phyloP scores from a whole-genome alignment of 1,140 invertebrate genomes.

The Cotesia typhae region DNA sequence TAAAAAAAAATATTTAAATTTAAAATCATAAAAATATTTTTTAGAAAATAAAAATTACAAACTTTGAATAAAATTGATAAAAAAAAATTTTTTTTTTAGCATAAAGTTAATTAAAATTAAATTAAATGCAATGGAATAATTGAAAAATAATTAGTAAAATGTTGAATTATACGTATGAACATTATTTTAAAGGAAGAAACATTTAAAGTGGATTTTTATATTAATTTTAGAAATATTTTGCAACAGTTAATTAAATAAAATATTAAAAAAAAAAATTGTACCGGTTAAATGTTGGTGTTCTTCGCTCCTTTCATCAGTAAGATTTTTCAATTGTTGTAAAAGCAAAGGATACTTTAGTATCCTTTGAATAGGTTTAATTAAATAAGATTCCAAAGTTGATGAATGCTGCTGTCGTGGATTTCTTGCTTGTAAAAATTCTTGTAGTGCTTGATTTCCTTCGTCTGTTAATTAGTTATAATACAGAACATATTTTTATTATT shows the following conservation, averaged over 20 bases:
- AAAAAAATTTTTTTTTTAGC: too few species aligned
- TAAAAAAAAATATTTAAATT: too few species aligned
- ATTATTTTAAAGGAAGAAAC: too few species aligned
- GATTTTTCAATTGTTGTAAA: slow-evolving; percentile 92
- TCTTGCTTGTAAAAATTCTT: slow-evolving; percentile 91
- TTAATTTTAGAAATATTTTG: too few species aligned
- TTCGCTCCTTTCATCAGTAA: slow-evolving; percentile 90
- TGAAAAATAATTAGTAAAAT: too few species aligned
- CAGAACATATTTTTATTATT: slow-evolving; percentile 12
- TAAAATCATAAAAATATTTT: too few species aligned
- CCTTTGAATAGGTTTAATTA: slow-evolving; percentile 98
- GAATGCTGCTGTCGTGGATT: slow-evolving; percentile 97
- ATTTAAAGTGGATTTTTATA: too few species aligned
- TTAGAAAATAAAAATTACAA: too few species aligned
- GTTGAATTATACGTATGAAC: too few species aligned
- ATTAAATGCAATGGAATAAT: too few species aligned
- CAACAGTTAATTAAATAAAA: background rate
- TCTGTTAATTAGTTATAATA: slow-evolving; percentile 66
- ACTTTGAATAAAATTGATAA: too few species aligned
- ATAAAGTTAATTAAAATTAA: too few species aligned
- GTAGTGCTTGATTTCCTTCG: slow-evolving; percentile 94
- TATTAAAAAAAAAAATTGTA: slow-evolving; percentile 59
- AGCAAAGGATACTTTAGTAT: slow-evolving; percentile 97
- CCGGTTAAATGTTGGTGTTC: slow-evolving; percentile 93
- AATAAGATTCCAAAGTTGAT: slow-evolving; percentile 94